Base-by-base conservation (phyloP, 2,888 invertebrate species). In the Baccha elongata region DNA sequence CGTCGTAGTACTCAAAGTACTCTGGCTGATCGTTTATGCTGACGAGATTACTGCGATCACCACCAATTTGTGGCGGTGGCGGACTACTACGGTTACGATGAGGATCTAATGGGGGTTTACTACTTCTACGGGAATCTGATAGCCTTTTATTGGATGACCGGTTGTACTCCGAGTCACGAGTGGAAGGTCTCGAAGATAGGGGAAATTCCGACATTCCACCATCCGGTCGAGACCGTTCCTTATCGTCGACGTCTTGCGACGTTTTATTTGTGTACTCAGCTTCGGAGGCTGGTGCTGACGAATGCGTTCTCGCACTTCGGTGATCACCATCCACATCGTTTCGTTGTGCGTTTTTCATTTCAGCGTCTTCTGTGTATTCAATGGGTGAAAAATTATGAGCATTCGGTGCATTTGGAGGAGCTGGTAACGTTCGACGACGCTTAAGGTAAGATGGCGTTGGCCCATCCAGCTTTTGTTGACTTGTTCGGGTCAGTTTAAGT, bases 11-110 rank as follows among this genome's bases (percentile, higher is more conserved):
- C 87, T 92, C 92, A 89, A 91, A 92, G 87, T 91, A 91, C 81
- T 91, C 91, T 37, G 92, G 92, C 72, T 91, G 89, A 86, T 92
- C 92, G 85, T 92, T 92, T 58, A 92, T 92, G 87, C 92, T 92
- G 84, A 92, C 92, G 83, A 91, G 90, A 86, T 91, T 92, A 85
- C 88, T 86, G 79, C 88, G 89, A 86, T 88, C 87, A 81, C 85
- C 7, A 11, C 81, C 72, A 69, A 84, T 85, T 42, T 73, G 86
- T 69, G 81, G 86, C 71, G 85, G 86, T 85, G 85, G 87, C 84
- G 84, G 86, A 80, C 73, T 85, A 83, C 75, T 86, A 86, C 71
- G 80, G 58, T 85, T 78, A 72, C 79, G 72, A 78, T 83, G 83
- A 0, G 83, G 78, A 72, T 83, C 81, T 55, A 53, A 26, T n/a